Base-by-base conservation (phyloP, 2,113 vertebrate genomes). In the Vanacampus margaritifer region DNA sequence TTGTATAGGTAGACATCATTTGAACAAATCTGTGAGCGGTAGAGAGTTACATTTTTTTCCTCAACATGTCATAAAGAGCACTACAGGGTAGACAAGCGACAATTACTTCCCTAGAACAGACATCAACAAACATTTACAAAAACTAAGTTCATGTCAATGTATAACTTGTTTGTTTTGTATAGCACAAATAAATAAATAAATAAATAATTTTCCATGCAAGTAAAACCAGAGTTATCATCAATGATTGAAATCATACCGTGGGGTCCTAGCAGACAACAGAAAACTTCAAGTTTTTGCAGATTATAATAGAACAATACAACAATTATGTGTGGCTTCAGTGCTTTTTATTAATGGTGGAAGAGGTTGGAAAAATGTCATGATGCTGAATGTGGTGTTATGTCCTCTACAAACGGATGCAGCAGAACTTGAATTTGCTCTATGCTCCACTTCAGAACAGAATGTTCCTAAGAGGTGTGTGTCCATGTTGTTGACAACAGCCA, bases 401-500 rank as follows among this genome's bases (percentile, higher is more conserved):
- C 21, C 9, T 51, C 19, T 23, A 17, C 16, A 46, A 46, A 46
- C 43, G 4, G 17, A 46, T 23, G 9, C 8, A 11, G 21, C 23
- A 23, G 21, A 51, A 23, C 48, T 51, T 51, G 21, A 50, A 51
- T 51, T 23, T 51, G 21, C 48, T 51, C 21, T 51, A 51, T 32
- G 6, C 21, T 13, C 35, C 24, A 36, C 24, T 72, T 63, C 63
- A 64, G 71, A 76, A 74, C 71, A 65, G 19, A 35, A 24, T 39
- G 65, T 73, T 82, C 72, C 54, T 50, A n/a, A 54, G 41, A 0
- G 28, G 41, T 64, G 65, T 66, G 57, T 71, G 37, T 53, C 65
- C 73, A 80, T 61, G 48, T 58, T 45, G 61, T 56, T 14, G 51
- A 76, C 68, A 72, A 67, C 60, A 79, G 65, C 78, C 43, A 68